Evolutionary conservation across 2,113 vertebrate genomes (phyloP).

Genomic region (Dissostichus mawsoni): DNA sequence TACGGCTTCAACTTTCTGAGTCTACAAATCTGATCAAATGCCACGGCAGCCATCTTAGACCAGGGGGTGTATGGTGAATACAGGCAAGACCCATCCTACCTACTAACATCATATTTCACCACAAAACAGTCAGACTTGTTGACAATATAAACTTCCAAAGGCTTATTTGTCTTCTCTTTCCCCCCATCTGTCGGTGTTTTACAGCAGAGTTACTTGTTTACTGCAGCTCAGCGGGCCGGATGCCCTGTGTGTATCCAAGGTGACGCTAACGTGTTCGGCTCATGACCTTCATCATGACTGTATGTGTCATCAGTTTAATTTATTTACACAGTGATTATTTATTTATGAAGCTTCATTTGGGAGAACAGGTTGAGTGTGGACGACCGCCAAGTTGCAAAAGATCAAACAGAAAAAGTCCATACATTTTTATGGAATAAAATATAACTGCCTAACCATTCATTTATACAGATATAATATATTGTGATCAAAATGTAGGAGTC

Average conservation of each 20-base stretch:
- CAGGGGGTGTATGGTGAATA: neutral
- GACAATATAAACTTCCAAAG: neutral
- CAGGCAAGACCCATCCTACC: neutral
- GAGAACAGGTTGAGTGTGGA: neutral
- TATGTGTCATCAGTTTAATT: constrained; percentile 36
- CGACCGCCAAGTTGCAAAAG: neutral
- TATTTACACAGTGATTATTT: constrained; percentile 58
- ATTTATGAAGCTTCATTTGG: constrained; percentile 45
- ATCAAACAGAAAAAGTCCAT: neutral
- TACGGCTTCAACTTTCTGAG: constrained; percentile 41
- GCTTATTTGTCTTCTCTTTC: neutral
- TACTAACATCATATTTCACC: neutral
- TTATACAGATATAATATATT: too few species aligned
- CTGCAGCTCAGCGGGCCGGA: constrained; percentile 5
- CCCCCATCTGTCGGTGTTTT: constrained; percentile 17
- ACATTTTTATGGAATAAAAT: neutral
- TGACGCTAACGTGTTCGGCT: constrained; percentile 26
- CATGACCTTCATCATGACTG: constrained; percentile 34
- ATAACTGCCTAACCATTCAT: too few species aligned
- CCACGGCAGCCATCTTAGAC: constrained; percentile 54
- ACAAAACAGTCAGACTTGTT: neutral
- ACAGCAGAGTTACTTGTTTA: constrained; percentile 19
- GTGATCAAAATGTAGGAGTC: neutral
- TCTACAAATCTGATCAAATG: constrained; percentile 27
- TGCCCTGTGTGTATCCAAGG: constrained; percentile 29